phyloP scores from a whole-genome alignment of 1,140 invertebrate genomes.

The Thereuonema tuberculata region DNA sequence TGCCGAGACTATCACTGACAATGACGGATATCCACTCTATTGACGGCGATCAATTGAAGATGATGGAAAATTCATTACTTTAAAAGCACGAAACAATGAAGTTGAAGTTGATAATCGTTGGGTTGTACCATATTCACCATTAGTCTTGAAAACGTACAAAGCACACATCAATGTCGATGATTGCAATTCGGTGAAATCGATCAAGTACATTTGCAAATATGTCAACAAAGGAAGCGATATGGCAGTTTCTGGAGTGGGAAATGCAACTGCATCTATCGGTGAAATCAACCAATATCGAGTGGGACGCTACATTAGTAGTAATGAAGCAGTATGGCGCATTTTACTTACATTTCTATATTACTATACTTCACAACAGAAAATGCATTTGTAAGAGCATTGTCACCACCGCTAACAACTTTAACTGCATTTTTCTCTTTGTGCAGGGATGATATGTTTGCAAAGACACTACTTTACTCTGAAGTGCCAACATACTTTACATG shows the following conservation, averaged over 20 bases:
- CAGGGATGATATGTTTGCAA: constrained; percentile 4
- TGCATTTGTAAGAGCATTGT: constrained; percentile 10
- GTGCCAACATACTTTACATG: constrained; percentile 13
- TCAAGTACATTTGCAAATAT: constrained; percentile 32
- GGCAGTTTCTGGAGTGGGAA: constrained; percentile 14
- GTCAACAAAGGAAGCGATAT: constrained; percentile 23
- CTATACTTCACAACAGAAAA: constrained; percentile 22
- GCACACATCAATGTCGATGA: constrained; percentile 38
- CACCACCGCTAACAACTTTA: constrained; percentile 14
- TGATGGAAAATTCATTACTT: background rate
- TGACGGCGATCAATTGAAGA: constrained; percentile 17
- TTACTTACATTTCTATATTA: too few species aligned
- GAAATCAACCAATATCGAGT: constrained; percentile 14
- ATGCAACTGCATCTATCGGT: background rate
- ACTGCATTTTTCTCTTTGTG: constrained; percentile 18
- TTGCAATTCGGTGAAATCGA: constrained; percentile 37
- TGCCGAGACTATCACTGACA: constrained; percentile 27
- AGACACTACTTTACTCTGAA: constrained; percentile 11
- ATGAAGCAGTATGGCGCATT: constrained; percentile 25
- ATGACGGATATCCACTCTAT: constrained; percentile 32
- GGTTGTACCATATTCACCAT: constrained; percentile 39
- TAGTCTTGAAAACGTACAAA: constrained; percentile 36
- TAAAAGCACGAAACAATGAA: constrained; percentile 6
- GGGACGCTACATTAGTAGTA: constrained; percentile 21
- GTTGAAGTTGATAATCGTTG: constrained; percentile 38